Base-by-base conservation (phyloP, 1,140 invertebrate genomes). In the Chrysoperla carnea region DNA sequence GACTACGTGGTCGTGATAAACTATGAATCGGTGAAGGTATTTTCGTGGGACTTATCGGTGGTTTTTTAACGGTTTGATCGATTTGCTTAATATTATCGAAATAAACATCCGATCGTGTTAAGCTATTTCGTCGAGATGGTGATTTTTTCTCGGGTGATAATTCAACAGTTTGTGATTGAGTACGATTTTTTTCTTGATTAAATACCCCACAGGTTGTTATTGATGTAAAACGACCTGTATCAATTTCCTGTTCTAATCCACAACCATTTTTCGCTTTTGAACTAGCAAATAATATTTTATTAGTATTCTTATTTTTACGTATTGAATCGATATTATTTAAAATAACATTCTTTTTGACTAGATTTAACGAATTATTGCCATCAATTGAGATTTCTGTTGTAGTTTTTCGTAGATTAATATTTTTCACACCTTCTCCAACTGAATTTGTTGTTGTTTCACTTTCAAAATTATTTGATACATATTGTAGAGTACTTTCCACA, bases 81-180 rank as follows among this genome's bases (percentile, higher is more conserved):
- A 33, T 6, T 12, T 9, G n/a, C 6, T 11, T 33, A 9, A 33
- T 33, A 33, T 6, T 33, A 33, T 33, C 31, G n/a, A 11, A 63
- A 42, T 73, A 70, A 35, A 72, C 70, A 44, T 72, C 68, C 1
- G 69, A 72, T 52, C 76, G 76, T 2, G 72, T 72, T 47, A 77
- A 50, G 45, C 73, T 75, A 42, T 67, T 65, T 42, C 63, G 62
- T 61, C 55, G 23, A 59, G 40, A 0, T 52, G 51, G 6, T 52
- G 51, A 36, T 61, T 43, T 7, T 31, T 14, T 4, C 37, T 17
- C 33, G 12, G 14, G 13, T 31, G 39, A 33, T 11, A 33, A 6
- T 12, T 46, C 39, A 0, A 6, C 60, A 3, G 50, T 47, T 59
- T 61, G 13, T 52, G 49, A 13, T 48, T 49, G 1, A 54, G 56